Evolutionary conservation across 64 coral and sea anemone species (phyloP), one percentile per base, ranked within the genome.

Genomic region (Pocillopora damicornis): DNA sequence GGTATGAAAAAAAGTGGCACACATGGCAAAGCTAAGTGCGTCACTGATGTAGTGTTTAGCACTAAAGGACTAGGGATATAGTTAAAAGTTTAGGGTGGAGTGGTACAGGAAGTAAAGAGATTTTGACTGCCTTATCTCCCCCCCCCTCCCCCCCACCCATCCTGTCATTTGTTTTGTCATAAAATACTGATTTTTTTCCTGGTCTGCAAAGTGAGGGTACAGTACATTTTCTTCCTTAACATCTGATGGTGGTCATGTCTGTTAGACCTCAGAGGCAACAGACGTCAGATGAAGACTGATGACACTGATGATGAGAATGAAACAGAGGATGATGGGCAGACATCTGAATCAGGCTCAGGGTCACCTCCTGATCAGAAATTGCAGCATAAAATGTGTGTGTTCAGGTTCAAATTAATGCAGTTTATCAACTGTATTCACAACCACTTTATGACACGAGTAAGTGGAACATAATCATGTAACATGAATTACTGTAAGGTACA

Each of bases 391-490:
- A 96, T 93, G 91, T 88, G 86, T 87, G 59, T 99, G n/a, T 90
- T 99, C 35, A 88, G 97, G 25, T 99, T 99, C 85, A 89, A 91
- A 67, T 77, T 99, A 30, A 81, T 99, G 79, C 97, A 99, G 61
- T 99, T 99, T 99, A 91, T 99, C 22, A 99, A 99, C 65, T 90
- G 90, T 42, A 79, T 99, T 20, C 97, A 99, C 56, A 89, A 87
- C 9, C 92, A 99, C 58, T 84, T 99, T 23, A 99, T 99, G 97
- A 99, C 97, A 35, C 87, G 97, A 86, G 97, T 99, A 74, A 92
- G 96, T 79, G 15, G 20, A 17, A 30, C 30, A 30, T 30, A 30
- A 30, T 30, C 30, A 30, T 30, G 30, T 30, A 30, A 30, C 30
- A 30, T 30, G 30, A 30, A 30, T 30, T 30, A 30, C 30, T 30